A percentile compares a stretch with the other conserved stretches of the same genome.
phyloP scores from a whole-genome alignment of 1,140 invertebrate species.

The Heterodera carotae region DNA sequence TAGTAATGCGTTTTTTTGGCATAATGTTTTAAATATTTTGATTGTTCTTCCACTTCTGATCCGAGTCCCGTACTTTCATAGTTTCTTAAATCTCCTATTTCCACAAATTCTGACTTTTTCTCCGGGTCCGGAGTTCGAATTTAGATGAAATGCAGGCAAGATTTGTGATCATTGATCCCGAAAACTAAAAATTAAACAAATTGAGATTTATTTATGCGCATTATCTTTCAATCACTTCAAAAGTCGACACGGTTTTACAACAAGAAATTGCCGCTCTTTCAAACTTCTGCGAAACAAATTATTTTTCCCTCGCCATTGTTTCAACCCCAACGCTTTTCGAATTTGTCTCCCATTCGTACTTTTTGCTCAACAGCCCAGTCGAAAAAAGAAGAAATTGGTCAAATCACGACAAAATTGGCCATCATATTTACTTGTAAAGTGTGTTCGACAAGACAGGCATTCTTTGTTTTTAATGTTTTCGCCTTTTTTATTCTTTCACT shows the following conservation, averaged over 20 bases:
- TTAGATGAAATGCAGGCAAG: too few species aligned
- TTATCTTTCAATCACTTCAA: neutral
- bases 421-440: slow-evolving; percentile 64
- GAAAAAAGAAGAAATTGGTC: neutral
- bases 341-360: neutral
- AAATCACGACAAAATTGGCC: slow-evolving; percentile 36
- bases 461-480: neutral
- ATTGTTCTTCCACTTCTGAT: too few species aligned
- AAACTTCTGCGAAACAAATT: neutral
- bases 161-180: too few species aligned
- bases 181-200: too few species aligned
- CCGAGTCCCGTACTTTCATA: too few species aligned
- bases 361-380: neutral
- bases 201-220: neutral
- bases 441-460: slow-evolving; percentile 56
- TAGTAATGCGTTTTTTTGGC: too few species aligned
- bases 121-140: too few species aligned
- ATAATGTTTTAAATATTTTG: too few species aligned
- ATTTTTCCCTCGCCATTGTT: neutral
- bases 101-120: too few species aligned
- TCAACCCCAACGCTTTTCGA: neutral
- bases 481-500: slow-evolving; percentile 2
- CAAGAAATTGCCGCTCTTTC: neutral
- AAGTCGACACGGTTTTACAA: neutral
- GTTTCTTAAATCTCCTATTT: too few species aligned